These are phyloP conservation scores for Melopsittacus undulatus DNA, from an alignment of 2,797 vertebrate species.

Conservation along the genomic window DNA sequence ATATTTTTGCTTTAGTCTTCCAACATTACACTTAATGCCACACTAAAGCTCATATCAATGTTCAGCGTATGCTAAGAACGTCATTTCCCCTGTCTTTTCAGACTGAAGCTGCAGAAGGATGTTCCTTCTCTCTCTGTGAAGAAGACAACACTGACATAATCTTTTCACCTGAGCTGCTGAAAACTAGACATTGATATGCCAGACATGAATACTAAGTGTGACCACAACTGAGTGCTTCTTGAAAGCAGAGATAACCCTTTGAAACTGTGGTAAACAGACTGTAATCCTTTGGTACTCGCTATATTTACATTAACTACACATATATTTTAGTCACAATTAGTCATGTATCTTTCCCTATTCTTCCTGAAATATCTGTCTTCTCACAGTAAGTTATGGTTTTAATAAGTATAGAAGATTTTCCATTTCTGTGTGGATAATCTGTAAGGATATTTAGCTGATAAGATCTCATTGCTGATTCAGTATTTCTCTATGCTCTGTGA, in stretches of 20 bases:
- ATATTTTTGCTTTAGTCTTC: not conserved
- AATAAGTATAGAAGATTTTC: constrained; percentile 40
- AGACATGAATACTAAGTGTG: not conserved
- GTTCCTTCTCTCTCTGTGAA: not conserved
- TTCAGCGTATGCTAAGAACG: fast-evolving
- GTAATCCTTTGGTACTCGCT: not conserved
- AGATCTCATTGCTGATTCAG: not conserved
- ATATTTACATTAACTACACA: constrained; percentile 5
- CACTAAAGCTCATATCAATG: not conserved
- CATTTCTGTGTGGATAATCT: not conserved
- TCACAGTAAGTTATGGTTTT: constrained; percentile 21
- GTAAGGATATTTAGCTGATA: not conserved
- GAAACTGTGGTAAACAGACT: not conserved
- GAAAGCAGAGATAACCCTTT: not conserved
- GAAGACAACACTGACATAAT: not conserved
- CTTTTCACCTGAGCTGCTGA: not conserved
- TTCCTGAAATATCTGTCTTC: constrained; percentile 1
- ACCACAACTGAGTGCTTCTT: not conserved
- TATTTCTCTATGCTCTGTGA: not conserved
- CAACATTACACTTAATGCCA: not conserved
- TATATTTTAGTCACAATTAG: not conserved
- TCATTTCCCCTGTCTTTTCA: not conserved
- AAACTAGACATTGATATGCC: not conserved
- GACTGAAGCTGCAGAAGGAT: not conserved
- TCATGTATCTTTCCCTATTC: not conserved